phyloP scores from a whole-genome alignment of 2,113 vertebrate species.

The Synchiropus splendidus region DNA sequence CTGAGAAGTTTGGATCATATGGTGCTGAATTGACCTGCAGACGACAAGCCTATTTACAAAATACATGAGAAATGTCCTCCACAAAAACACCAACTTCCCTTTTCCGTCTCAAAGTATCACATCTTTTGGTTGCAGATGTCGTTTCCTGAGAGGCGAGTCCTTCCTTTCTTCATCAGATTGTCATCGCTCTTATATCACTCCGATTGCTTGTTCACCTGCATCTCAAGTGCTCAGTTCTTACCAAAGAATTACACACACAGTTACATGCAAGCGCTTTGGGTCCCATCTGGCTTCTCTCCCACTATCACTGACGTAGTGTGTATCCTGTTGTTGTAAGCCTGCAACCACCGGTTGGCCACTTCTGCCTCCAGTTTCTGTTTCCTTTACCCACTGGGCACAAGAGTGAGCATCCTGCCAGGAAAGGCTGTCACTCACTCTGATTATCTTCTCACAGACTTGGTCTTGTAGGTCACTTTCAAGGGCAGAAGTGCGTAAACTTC shows the following conservation, averaged over 20 bases:
- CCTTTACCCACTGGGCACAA: slow-evolving; percentile 45
- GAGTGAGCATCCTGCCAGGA: slow-evolving; percentile 64
- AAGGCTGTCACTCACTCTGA: slow-evolving; percentile 37
- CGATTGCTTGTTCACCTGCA: slow-evolving; percentile 10
- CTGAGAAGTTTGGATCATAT: too few relatives aligned
- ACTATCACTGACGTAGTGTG: slow-evolving; percentile 23
- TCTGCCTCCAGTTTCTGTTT: slow-evolving; percentile 25
- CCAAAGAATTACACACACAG: slow-evolving; percentile 13
- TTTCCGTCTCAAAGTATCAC: too few relatives aligned
- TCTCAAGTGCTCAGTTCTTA: slow-evolving; percentile 17
- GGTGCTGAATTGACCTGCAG: too few relatives aligned
- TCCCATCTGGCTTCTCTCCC: slow-evolving; percentile 28
- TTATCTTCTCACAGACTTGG: slow-evolving; percentile 31
- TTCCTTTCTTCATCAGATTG: too few relatives aligned
- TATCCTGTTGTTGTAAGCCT: slow-evolving; percentile 62
- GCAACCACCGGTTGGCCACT: slow-evolving; percentile 21
- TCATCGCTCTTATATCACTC: neutral
- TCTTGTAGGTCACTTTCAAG: slow-evolving; percentile 4
- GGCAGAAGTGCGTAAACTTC: slow-evolving; percentile 7
- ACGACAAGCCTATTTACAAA: too few relatives aligned
- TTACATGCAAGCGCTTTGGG: slow-evolving; percentile 13
- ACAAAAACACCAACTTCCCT: too few relatives aligned
- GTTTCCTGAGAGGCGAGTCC: too few relatives aligned
- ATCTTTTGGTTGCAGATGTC: too few relatives aligned
- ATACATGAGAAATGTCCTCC: too few relatives aligned